phyloP scores from a whole-genome alignment of 2,797 vertebrate species.

The Perodicticus potto region DNA sequence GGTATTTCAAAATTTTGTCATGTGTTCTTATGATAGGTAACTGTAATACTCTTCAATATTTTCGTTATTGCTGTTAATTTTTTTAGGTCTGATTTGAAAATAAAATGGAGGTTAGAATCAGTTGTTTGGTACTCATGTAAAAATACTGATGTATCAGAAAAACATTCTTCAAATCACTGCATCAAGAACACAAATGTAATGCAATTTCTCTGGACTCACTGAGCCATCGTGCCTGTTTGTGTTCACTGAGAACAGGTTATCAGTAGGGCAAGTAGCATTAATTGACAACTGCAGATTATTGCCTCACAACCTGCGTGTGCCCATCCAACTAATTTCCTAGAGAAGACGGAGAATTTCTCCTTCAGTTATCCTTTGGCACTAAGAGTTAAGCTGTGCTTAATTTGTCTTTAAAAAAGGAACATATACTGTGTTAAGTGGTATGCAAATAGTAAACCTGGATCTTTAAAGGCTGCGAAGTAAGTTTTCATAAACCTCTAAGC shows the following conservation, averaged over 20 bases:
- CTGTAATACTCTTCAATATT: background rate
- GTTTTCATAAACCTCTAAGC: background rate
- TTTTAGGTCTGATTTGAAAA: background rate
- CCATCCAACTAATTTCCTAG: background rate
- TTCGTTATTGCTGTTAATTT: background rate
- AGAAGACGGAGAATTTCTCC: background rate
- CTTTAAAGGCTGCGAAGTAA: background rate
- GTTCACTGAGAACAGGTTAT: background rate
- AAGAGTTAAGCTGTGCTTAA: background rate
- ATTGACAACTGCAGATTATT: background rate
- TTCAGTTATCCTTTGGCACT: background rate
- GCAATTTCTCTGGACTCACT: background rate
- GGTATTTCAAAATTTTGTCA: background rate
- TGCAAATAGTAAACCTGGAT: background rate
- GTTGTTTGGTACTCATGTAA: background rate
- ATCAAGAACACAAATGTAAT: background rate
- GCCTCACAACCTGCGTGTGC: background rate
- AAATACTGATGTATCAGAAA: constrained; percentile 48
- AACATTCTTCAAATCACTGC: constrained; percentile 40
- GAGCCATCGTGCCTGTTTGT: background rate
- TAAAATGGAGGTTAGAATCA: background rate
- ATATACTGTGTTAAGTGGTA: background rate
- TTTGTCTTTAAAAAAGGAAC: constrained; percentile 7
- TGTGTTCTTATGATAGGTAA: background rate
- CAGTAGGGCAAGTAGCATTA: background rate